Conservation (phyloP, 1,140 invertebrate genomes). For the Streblospio benedicti region DNA sequence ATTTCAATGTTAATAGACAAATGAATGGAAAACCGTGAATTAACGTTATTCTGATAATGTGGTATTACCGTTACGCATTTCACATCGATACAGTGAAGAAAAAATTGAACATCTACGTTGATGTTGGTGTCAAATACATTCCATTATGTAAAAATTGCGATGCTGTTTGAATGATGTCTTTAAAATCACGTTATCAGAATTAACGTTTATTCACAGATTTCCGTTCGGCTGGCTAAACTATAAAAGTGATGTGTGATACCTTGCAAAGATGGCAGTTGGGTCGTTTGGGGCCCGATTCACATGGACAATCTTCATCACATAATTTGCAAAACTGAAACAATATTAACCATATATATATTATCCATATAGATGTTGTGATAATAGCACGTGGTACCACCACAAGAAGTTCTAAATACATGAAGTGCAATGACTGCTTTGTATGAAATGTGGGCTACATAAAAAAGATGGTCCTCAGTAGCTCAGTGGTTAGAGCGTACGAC, state of each 20-base stretch:
- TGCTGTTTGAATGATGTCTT: too few species aligned
- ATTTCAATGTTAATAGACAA: background rate
- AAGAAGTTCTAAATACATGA: background rate
- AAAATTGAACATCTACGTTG: too few species aligned
- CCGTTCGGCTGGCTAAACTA: too few species aligned
- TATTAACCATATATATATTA: background rate
- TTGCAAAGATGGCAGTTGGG: slow-evolving; percentile 22
- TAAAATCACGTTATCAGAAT: too few species aligned
- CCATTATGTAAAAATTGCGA: too few species aligned
- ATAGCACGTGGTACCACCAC: background rate
- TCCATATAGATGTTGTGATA: too few species aligned
- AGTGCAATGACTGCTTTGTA: background rate
- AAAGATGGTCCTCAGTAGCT: too few species aligned
- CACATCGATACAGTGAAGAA: too few species aligned
- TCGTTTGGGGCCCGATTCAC: slow-evolving; percentile 5
- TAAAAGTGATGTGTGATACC: background rate
- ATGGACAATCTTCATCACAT: slow-evolving; percentile 18
- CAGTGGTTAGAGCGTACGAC: too few species aligned
- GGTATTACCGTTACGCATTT: background rate
- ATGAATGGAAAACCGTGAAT: background rate
- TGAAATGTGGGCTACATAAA: too few species aligned
- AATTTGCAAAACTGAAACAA: slow-evolving; percentile 19
- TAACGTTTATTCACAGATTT: too few species aligned
- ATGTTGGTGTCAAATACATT: too few species aligned
- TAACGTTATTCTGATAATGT: background rate